Conservation (phyloP, 2,888 invertebrate genomes). For the Lasioglossum leucozonium region DNA sequence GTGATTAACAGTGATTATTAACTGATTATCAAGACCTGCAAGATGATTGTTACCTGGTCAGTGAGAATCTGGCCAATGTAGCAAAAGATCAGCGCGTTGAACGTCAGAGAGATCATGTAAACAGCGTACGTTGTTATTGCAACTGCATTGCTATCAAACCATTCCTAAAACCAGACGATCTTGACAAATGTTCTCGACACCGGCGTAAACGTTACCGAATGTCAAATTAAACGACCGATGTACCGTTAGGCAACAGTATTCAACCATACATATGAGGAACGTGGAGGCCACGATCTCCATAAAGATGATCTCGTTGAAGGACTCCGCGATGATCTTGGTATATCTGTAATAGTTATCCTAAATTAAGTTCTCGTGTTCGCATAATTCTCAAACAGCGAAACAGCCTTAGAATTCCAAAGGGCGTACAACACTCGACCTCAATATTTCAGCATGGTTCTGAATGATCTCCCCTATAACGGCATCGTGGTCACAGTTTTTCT, state of each 20-base stretch:
- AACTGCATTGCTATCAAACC: neutral
- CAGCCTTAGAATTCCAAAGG: too few relatives aligned
- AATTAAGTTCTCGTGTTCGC: neutral
- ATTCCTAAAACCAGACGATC: neutral
- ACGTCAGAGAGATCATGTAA: neutral
- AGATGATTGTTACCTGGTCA: neutral
- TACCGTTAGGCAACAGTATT: neutral
- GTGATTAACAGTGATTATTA: neutral
- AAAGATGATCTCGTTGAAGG: neutral
- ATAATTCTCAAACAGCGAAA: neutral
- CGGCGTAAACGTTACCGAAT: too few relatives aligned
- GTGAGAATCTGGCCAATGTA: neutral
- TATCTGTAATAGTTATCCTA: neutral
- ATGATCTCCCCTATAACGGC: neutral
- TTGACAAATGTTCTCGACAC: neutral
- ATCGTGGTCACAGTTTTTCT: neutral
- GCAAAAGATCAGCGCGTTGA: conserved; percentile 1
- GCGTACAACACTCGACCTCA: neutral
- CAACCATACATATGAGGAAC: neutral
- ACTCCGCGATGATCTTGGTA: neutral
- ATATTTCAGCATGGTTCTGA: neutral
- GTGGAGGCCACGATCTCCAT: neutral
- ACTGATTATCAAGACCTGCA: neutral
- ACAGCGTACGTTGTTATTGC: neutral
- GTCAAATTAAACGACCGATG: too few relatives aligned